Conservation (phyloP, 2,888 invertebrate genomes). For the Dione juno region DNA sequence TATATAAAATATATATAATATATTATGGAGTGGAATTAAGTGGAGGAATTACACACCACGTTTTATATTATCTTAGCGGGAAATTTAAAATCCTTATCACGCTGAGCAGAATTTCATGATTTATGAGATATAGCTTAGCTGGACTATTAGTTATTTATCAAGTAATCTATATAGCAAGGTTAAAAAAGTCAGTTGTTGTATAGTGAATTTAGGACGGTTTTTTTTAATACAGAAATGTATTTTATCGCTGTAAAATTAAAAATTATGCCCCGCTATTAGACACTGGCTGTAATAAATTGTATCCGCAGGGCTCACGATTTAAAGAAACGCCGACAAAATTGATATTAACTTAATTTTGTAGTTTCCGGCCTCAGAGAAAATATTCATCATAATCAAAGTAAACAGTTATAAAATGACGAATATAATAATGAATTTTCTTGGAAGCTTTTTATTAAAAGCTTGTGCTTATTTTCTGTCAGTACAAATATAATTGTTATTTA, state of each 20-base stretch:
- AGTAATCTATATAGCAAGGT: too few species aligned
- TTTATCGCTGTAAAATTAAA: conserved; percentile 55
- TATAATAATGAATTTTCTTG: conserved; percentile 1
- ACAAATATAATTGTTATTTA: not conserved
- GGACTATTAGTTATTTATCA: too few species aligned
- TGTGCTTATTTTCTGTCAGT: not conserved
- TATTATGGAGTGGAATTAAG: too few species aligned
- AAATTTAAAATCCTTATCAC: too few species aligned
- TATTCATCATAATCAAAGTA: conserved; percentile 18
- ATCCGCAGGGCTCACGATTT: conserved; percentile 53
- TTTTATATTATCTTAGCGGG: too few species aligned
- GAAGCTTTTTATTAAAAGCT: not conserved
- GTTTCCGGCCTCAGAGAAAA: conserved; percentile 53
- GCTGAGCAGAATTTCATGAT: too few species aligned
- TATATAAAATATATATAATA: too few species aligned
- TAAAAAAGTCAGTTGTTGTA: not conserved
- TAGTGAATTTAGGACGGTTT: not conserved
- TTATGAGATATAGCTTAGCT: too few species aligned
- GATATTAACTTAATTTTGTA: conserved; percentile 59
- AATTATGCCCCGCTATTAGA: conserved; percentile 53
- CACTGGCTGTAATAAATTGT: conserved; percentile 63
- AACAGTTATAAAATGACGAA: conserved; percentile 18
- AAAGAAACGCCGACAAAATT: conserved; percentile 61
- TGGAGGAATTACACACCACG: too few species aligned
- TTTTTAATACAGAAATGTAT: conserved; percentile 28